Base-by-base conservation (phyloP, 1,140 invertebrate genomes). In the Drosophila guanche region DNA sequence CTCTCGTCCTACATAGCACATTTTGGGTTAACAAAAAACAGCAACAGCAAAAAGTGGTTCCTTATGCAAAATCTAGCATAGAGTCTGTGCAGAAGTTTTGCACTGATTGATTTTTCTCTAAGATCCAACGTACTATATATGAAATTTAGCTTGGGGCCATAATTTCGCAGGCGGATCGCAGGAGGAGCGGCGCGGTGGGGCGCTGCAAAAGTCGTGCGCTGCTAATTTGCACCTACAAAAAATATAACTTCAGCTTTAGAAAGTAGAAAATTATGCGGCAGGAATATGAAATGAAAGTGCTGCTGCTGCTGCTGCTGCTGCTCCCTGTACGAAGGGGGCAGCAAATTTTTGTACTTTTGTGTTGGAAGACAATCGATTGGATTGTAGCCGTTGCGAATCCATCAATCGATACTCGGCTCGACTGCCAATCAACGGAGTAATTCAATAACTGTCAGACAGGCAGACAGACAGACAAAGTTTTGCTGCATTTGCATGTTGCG, bases 241-340 rank as follows among this genome's bases (percentile, higher is more conserved):
- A 43, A 27, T 29, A 37, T 37, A 20, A 5, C 57, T 74, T 57
- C 59, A 42, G 57, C 46, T 81, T 86, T 86, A 88, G 84, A 89
- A 86, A 88, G 84, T 86, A 70, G 47, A 59, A 53, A 73, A 60
- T 67, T 77, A 57, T 76, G 54, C 27, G 43, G 27, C 61, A 79
- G 81, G 67, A 80, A 80, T 79, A 70, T 63, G 65, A 67, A 86
- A 88, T 78, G 74, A 86, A 86, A 83, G 83, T 86, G 83, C 16
- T 20, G 16, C 16, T 20, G 16, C 16, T 20, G 16, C 29, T 86
- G 83, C 16, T 20, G 16, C 16, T 20, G 16, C 16, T 20, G 16
- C 29, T 22, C 37, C 43, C 16, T 10, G 16, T 8, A 25, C 12
- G 41, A 25, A 20, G 41, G 33, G 33, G 20, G 12, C 23, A 16